phyloP scores from a whole-genome alignment of 2,888 invertebrate genomes.

The Diogma glabrata region DNA sequence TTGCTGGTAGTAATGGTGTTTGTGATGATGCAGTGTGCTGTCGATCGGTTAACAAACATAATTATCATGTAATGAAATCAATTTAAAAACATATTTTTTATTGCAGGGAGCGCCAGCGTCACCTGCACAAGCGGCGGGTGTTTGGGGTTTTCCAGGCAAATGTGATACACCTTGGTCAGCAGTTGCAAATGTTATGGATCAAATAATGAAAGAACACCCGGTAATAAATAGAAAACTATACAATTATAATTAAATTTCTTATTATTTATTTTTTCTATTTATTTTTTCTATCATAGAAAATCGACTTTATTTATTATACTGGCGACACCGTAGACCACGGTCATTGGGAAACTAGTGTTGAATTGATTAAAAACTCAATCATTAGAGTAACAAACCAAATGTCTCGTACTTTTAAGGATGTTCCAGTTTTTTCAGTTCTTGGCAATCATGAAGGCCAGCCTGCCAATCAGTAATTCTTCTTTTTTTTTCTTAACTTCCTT shows the following conservation, averaged over 20 bases:
- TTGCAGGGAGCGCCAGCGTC: slow-evolving; percentile 13
- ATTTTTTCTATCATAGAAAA: slow-evolving; percentile 34
- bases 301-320: slow-evolving; percentile 64
- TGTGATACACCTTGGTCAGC: slow-evolving; percentile 68
- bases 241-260: not conserved
- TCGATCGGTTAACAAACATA: no score
- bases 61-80: no score
- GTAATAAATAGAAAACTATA: slow-evolving; percentile 31
- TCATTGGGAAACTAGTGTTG: slow-evolving; percentile 70
- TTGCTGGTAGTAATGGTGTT: slow-evolving; percentile 49
- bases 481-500: not conserved
- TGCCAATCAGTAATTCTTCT: slow-evolving; percentile 57
- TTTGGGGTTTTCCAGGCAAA: slow-evolving; percentile 67
- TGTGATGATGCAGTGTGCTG: slow-evolving; percentile 74
- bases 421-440: slow-evolving; percentile 53
- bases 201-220: slow-evolving; percentile 43
- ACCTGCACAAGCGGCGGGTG: slow-evolving; percentile 45
- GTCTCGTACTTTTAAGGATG: slow-evolving; percentile 44
- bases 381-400: slow-evolving; percentile 41
- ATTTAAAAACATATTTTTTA: not conserved
- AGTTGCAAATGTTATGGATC: slow-evolving; percentile 51
- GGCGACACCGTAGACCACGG: slow-evolving; percentile 82
- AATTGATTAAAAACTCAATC: slow-evolving; percentile 49
- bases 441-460: slow-evolving; percentile 84
- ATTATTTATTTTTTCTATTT: not conserved